phyloP scores from a whole-genome alignment of 2,888 invertebrate species.

The Agonopterix alstromeriana region DNA sequence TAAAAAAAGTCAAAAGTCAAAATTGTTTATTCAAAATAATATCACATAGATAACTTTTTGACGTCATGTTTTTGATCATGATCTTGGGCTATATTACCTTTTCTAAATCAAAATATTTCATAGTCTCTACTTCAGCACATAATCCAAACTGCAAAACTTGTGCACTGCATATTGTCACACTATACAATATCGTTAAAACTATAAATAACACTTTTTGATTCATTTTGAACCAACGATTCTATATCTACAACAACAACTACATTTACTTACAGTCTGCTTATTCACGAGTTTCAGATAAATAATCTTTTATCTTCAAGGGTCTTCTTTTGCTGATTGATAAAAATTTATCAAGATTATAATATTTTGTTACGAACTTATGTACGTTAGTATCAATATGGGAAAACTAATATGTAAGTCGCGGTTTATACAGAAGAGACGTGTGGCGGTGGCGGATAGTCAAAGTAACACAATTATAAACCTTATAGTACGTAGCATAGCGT shows the following conservation, averaged over 20 bases:
- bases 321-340: not conserved
- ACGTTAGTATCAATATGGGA: too few species aligned
- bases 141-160: conserved; percentile 55
- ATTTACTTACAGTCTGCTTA: not conserved
- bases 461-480: too few species aligned
- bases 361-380: too few species aligned
- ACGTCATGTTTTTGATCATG: too few species aligned
- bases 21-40: too few species aligned
- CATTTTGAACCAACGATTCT: conserved; percentile 20
- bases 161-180: conserved; percentile 18
- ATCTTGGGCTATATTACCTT: conserved; percentile 29
- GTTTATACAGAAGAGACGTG: too few species aligned
- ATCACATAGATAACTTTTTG: too few species aligned
- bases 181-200: conserved; percentile 16
- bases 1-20: too few species aligned
- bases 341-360: too few species aligned
- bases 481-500: too few species aligned
- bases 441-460: too few species aligned
- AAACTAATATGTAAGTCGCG: too few species aligned
- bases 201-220: conserved; percentile 15
- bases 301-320: conserved; percentile 1
- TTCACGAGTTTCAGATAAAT: not conserved
- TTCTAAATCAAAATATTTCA: conserved; percentile 54
- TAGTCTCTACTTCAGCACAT: conserved; percentile 44
- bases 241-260: not conserved